Base-by-base conservation (phyloP, 2,888 invertebrate species). In the Rhodophaea formosa region DNA sequence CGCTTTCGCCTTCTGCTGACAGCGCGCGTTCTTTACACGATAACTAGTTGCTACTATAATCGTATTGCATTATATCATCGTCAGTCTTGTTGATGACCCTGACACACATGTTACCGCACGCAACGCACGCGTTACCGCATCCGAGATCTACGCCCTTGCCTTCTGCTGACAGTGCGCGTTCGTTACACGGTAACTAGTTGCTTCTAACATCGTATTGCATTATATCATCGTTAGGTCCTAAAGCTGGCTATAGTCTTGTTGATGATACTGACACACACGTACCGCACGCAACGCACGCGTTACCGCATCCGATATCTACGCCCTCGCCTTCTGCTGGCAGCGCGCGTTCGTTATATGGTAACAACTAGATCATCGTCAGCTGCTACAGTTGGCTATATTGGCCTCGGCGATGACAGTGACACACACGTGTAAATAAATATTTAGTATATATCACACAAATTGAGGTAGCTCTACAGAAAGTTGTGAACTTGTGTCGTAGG, bases 281-380 rank as follows among this genome's bases (percentile, higher is more conserved):
- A 66, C 57, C 66, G 63, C 57, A 44, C 12, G 12, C 35, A 10
- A 12, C 53, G 42, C 53, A 42, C 14, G 7, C 47, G 29, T 60
- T 71, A 32, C 54, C 74, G 16, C 82, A 75, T 56, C 79, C 84
- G 3, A 80, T 88, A 44, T 84, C 86, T 51, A 85, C 90, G 35
- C 90, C 91, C 0, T 87, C 88, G 15, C 88, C 91, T 0, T 86
- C 89, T 8, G 86, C 85, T 0, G 90, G 89, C 67, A 81, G 78
- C 62, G 71, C 86, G 0, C 69, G 91, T 1, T 81, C 84, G 0
- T 62, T 86, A 56, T 87, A 88, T 56, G 84, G 91, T 89, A 68
- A 60, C 52, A 60, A 94, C n/a, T n/a, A n/a, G n/a, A n/a, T n/a
- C n/a, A n/a, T n/a, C n/a, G n/a, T n/a, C n/a, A n/a, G n/a, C n/a